Percentiles rank a stretch among this genome's conserved stretches.
These are phyloP conservation scores for Leguminivora glycinivorella DNA, from an alignment of 1,140 invertebrate genomes.

Conservation along the genomic window DNA sequence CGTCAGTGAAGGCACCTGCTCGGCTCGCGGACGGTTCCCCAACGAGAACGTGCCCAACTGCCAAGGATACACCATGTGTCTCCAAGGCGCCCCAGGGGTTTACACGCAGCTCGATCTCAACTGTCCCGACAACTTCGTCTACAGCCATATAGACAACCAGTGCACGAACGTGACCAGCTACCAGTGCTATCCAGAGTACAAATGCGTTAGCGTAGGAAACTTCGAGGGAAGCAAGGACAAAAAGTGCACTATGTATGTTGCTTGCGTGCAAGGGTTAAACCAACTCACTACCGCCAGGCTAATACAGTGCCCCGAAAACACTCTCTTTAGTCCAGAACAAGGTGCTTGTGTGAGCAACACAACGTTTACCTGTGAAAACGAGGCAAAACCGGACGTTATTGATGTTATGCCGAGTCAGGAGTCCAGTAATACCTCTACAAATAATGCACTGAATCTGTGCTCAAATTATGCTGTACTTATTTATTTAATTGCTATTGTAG, in stretches of 20 bases:
- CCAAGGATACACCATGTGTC: slow-evolving; percentile 60
- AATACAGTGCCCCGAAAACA: slow-evolving; percentile 46
- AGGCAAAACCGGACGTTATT: background rate
- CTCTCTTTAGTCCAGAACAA: slow-evolving; percentile 42
- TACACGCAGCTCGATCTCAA: slow-evolving; percentile 54
- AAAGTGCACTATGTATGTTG: slow-evolving; percentile 51
- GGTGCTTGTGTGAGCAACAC: slow-evolving; percentile 46
- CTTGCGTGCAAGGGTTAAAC: slow-evolving; percentile 53
- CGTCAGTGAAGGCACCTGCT: slow-evolving; percentile 46
- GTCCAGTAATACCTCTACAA: background rate
- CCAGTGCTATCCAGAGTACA: slow-evolving; percentile 49
- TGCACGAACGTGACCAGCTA: slow-evolving; percentile 63
- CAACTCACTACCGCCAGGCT: slow-evolving; percentile 49
- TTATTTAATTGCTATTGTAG: background rate
- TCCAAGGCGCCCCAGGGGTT: slow-evolving; percentile 39
- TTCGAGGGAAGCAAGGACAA: slow-evolving; percentile 38
- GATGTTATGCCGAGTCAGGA: slow-evolving; percentile 13
- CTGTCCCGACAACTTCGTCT: slow-evolving; percentile 57
- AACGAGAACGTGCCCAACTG: slow-evolving; percentile 53
- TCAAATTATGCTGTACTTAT: background rate
- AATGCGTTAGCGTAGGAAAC: slow-evolving; percentile 50
- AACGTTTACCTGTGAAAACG: background rate
- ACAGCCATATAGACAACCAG: slow-evolving; percentile 56
- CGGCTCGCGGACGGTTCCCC: slow-evolving; percentile 54
- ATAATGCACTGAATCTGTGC: slow-evolving; percentile 6